These are phyloP conservation scores for Erannis defoliaria DNA, from an alignment of 2,888 invertebrate species.

Conservation along the genomic window DNA sequence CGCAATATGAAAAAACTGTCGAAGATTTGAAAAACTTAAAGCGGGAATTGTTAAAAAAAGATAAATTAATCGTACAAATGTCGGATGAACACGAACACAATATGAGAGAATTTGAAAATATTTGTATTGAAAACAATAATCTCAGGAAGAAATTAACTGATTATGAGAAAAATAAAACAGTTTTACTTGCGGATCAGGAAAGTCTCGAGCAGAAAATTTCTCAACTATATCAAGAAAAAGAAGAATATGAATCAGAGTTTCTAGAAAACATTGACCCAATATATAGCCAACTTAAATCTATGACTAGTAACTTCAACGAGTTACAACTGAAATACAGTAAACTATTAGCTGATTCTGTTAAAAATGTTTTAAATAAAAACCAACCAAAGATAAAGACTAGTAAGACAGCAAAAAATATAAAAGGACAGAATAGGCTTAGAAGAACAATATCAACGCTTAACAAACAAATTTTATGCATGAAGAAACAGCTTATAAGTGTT, in stretches of 20 bases:
- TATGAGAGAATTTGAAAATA: background rate
- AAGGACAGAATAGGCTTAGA: too few species aligned
- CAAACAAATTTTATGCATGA: background rate
- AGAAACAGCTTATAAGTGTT: background rate
- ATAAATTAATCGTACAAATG: background rate
- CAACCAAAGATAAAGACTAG: background rate
- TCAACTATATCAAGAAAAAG: background rate
- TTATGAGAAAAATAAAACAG: background rate
- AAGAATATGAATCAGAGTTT: background rate
- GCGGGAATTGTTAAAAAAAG: too few species aligned
- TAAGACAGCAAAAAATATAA: too few species aligned
- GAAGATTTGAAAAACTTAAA: too few species aligned
- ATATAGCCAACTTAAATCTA: background rate
- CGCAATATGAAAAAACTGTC: background rate
- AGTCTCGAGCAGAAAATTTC: background rate
- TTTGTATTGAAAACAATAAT: background rate
- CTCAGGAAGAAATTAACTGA: background rate
- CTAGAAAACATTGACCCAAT: background rate
- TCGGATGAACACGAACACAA: background rate
- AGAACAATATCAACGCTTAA: too few species aligned
- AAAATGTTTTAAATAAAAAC: background rate
- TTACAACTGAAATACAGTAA: background rate
- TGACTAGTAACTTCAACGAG: background rate
- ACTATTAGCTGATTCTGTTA: background rate
- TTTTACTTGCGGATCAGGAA: background rate